Evolutionary conservation across 2,888 invertebrate genomes (phyloP), one percentile per base, ranked within the genome.

Genomic region (Athetis lepigone): DNA sequence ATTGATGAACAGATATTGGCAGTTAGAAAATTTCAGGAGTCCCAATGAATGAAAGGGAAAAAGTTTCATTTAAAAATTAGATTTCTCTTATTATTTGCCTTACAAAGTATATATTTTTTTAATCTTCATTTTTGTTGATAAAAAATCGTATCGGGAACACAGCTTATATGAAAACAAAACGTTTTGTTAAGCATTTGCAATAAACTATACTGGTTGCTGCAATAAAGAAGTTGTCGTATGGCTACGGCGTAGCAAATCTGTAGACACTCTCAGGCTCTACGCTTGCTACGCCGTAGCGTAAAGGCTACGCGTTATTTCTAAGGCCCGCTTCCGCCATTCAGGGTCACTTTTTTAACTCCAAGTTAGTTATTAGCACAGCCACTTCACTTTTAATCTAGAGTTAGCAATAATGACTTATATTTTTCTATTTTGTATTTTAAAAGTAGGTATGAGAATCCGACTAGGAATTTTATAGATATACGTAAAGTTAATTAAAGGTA

Each of bases 211-310:
- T 6, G 2, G 2, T 36, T 59, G 19, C 5, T 29, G 23, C 27
- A 7, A 37, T 50, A 37, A 51, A 39, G 29, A 62, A 33, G 16
- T 1, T 50, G 11, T 6, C 43, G 19, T 69, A 69, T 13, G 21
- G 43, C 45, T 61, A 70, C 64, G 46, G 23, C 54, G 67, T 63
- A 46, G 70, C 19, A 52, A 7, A 45, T 39, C 33, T 16, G 36
- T 62, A 52, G 33, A 33, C 16, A 39, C 36, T 23, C n/a, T 18
- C 9, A 33, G 40, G 27, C 4, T 70, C 37, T 52, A 52, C 39
- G 36, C 40, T 23, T 27, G 63, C 52, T 70, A 67, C 70, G 70
- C 8, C 67, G 67, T 67, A 70, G 66, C 37, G 18, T 9, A 8
- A 39, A 43, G 33, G 23, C 23, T 57, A 58, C 69, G 8, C n/a